Evolutionary conservation across 2,888 invertebrate species (phyloP), one percentile per base, ranked within the genome.

Genomic region (Drosophila borealis): DNA sequence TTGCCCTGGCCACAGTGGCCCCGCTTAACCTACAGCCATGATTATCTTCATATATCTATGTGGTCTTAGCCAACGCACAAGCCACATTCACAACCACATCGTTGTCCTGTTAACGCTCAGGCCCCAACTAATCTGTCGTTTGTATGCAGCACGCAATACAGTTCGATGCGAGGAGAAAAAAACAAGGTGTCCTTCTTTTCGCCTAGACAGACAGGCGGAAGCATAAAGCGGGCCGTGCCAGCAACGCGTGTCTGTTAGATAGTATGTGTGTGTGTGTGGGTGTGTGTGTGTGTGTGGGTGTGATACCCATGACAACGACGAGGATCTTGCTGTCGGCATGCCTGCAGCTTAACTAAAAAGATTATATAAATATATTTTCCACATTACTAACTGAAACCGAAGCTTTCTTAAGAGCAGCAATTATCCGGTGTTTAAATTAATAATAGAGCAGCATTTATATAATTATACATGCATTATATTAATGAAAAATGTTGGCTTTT

Each of bases 51-150:
- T 62, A 59, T 48, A 62, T 62, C 57, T 46, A 11, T 29, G 25
- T 44, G 39, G 44, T 42, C 44, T 60, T 33, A 45, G 53, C 29
- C 29, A 29, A 29, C 29, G 29, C 29, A 29, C 29, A 29, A 29
- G 29, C 50, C 54, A 21, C 56, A 66, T n/a, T 34, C 14, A 21
- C 50, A 46, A 13, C 53, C 36, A 49, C 59, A 56, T 62, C 49
- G 46, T 39, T 37, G 44, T 39, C 69, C 51, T 77, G 69, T 72
- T 50, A 77, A 45, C 57, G 69, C 78, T 57, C 14, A 46, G 65
- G 71, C 65, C 65, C 36, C 42, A 50, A 74, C 70, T 85, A 84
- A 84, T 82, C 84, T 74, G 70, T 69, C 77, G 80, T 84, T 77
- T 78, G 78, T 87, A 84, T 84, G 86, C 83, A 70, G 66, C 61